Conservation (phyloP, 1,140 invertebrate species). For the Epicauta chinensis region DNA sequence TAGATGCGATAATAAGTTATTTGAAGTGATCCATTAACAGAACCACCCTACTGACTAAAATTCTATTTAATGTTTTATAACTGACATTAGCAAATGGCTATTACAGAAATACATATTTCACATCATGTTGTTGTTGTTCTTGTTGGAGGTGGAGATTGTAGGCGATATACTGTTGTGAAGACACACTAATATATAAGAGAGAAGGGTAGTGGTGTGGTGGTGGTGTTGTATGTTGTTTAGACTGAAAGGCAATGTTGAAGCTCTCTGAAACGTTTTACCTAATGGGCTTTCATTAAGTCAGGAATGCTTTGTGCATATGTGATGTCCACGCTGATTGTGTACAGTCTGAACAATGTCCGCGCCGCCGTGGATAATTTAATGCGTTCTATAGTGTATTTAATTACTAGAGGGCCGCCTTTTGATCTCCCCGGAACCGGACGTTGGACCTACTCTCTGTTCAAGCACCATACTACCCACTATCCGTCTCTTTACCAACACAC, state of each 20-base stretch:
- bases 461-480: constrained; percentile 19
- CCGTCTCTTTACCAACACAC: not conserved
- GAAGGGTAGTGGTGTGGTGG: not conserved
- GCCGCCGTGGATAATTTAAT: constrained; percentile 39
- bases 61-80: constrained; percentile 24
- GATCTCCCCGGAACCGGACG: constrained; percentile 39
- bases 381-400: constrained; percentile 41
- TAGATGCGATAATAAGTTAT: constrained; percentile 26
- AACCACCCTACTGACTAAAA: constrained; percentile 10
- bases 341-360: constrained; percentile 37
- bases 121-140: constrained; percentile 16
- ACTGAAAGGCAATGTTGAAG: constrained; percentile 17
- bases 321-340: constrained; percentile 42
- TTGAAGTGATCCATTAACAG: constrained; percentile 24
- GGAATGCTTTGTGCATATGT: constrained; percentile 42
- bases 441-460: constrained; percentile 29
- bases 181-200: not conserved
- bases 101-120: constrained; percentile 24
- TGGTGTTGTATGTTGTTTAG: not conserved
- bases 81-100: constrained; percentile 23
- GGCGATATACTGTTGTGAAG: not conserved
- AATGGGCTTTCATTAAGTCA: constrained; percentile 42
- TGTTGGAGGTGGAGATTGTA: constrained; percentile 6
- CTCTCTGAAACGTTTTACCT: constrained; percentile 38
- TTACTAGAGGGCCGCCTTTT: constrained; percentile 37